These are phyloP conservation scores for Dasysyrphus albostriatus DNA, from an alignment of 2,888 invertebrate genomes.

Conservation along the genomic window DNA sequence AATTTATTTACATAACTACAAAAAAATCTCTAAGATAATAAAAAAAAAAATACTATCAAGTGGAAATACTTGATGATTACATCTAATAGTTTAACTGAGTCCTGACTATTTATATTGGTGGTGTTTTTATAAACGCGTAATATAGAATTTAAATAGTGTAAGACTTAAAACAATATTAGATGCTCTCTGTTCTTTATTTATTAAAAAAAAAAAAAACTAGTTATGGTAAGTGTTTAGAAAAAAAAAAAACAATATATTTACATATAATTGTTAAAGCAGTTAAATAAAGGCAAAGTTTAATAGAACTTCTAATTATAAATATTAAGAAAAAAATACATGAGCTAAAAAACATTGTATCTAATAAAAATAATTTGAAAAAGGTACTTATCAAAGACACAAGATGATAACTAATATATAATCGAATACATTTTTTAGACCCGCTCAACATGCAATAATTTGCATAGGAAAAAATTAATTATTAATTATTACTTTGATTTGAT, in stretches of 20 bases:
- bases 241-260: too few relatives aligned
- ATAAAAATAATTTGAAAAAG: background rate
- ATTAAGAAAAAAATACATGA: background rate
- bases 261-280: background rate
- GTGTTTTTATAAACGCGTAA: too few relatives aligned
- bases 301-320: background rate
- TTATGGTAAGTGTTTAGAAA: background rate
- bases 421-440: background rate
- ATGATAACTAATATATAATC: background rate
- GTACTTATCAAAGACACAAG: slow-evolving; percentile 4
- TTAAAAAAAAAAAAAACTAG: background rate
- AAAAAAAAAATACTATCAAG: too few relatives aligned
- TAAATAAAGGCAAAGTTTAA: background rate
- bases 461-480: background rate
- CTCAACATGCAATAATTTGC: slow-evolving; percentile 10
- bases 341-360: background rate
- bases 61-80: too few relatives aligned
- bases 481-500: too few relatives aligned
- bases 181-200: too few relatives aligned
- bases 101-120: too few relatives aligned
- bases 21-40: too few relatives aligned
- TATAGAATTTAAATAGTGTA: too few relatives aligned
- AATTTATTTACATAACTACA: too few relatives aligned
- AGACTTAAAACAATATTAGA: too few relatives aligned
- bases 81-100: too few relatives aligned